Evolutionary conservation across 2,888 invertebrate species (phyloP).

Genomic region (Cryptus viduatorius): DNA sequence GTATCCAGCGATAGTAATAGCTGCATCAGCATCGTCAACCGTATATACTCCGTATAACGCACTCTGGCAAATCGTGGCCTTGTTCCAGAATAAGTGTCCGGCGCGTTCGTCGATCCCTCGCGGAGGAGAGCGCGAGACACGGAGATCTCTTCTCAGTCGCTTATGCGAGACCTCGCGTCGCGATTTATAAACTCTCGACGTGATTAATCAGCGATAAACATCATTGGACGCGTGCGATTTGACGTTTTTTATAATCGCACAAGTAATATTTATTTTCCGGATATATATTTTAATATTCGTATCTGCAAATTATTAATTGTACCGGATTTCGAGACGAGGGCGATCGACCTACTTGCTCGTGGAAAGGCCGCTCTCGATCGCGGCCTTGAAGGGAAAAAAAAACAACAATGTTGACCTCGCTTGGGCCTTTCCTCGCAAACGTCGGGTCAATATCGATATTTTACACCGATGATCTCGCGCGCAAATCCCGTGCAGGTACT

Average conservation of each 20-base stretch:
- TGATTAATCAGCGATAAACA: slow-evolving; percentile 30
- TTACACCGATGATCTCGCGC: slow-evolving; percentile 37
- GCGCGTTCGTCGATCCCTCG: slow-evolving; percentile 54
- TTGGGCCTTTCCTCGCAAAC: slow-evolving; percentile 32
- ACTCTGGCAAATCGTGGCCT: slow-evolving; percentile 28
- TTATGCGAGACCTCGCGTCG: slow-evolving; percentile 1
- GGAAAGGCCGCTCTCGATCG: slow-evolving; percentile 61
- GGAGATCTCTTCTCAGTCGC: slow-evolving; percentile 14
- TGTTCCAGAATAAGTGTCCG: slow-evolving; percentile 29
- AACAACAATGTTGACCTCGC: slow-evolving; percentile 55
- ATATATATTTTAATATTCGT: slow-evolving; percentile 8
- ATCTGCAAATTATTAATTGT: slow-evolving; percentile 55
- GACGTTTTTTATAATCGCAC: neutral
- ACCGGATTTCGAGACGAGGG: slow-evolving; percentile 58
- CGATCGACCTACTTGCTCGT: slow-evolving; percentile 67
- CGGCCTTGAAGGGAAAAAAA: slow-evolving; percentile 41
- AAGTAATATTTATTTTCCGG: slow-evolving; percentile 1
- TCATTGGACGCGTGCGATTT: neutral
- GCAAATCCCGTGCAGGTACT: slow-evolving; percentile 33
- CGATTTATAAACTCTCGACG: neutral
- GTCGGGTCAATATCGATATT: slow-evolving; percentile 54
- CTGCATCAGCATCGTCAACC: neutral
- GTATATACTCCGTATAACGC: neutral
- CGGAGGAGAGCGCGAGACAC: slow-evolving; percentile 18
- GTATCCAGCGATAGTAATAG: slow-evolving; percentile 22